Evolutionary conservation across 2,113 vertebrate genomes (phyloP).

Genomic region (Cygnus buccinator): DNA sequence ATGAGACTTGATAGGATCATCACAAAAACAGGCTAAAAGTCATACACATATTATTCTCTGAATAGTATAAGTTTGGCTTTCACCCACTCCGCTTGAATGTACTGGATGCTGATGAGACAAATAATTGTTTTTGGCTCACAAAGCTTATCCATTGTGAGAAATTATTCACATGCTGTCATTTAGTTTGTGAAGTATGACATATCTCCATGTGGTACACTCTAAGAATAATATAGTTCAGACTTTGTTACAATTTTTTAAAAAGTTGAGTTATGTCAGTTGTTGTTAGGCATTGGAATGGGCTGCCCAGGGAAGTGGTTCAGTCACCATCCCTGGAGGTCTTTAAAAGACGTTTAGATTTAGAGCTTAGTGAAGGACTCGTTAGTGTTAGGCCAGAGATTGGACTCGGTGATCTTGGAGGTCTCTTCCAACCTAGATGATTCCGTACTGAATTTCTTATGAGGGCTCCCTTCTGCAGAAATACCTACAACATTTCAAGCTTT

Average conservation of each 20-base stretch:
- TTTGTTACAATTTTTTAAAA: background rate
- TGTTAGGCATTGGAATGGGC: too few species aligned
- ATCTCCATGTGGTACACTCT: background rate
- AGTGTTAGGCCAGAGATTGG: too few species aligned
- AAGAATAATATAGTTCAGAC: background rate
- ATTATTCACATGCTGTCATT: constrained; percentile 7
- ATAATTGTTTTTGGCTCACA: background rate
- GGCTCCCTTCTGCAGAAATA: background rate
- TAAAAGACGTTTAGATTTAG: too few species aligned
- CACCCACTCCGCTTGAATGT: background rate
- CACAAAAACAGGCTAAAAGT: background rate
- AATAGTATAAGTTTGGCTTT: background rate
- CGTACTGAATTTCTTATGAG: background rate
- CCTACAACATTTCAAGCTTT: background rate
- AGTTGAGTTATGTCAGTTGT: background rate
- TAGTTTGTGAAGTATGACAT: constrained; percentile 36
- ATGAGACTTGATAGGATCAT: background rate
- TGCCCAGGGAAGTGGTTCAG: too few species aligned
- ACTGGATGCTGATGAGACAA: background rate
- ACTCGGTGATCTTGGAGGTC: too few species aligned
- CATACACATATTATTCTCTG: background rate
- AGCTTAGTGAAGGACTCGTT: too few species aligned
- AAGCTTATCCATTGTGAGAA: background rate
- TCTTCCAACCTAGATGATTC: too few species aligned
- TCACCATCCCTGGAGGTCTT: too few species aligned